Evolutionary conservation across 2,113 vertebrate species (phyloP).

Genomic region (Seriola aureovittata): DNA sequence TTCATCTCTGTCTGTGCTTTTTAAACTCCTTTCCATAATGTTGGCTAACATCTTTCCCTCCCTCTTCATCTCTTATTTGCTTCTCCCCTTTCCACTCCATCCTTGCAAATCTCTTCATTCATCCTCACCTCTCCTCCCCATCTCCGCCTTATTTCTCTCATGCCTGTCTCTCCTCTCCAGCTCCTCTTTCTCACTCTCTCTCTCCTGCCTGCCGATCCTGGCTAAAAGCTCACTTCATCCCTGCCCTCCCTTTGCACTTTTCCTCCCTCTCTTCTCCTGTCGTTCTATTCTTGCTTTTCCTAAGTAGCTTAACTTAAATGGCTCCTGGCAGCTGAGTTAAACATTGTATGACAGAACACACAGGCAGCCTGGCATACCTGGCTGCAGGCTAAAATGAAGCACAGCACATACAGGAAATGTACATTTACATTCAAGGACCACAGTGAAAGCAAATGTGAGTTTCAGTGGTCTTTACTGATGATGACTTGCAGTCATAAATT

Average conservation of each 20-base stretch:
- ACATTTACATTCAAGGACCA: constrained; percentile 16
- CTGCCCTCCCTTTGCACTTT: constrained; percentile 48
- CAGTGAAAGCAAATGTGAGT: not conserved
- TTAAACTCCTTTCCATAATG: constrained; percentile 22
- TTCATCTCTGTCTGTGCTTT: constrained; percentile 23
- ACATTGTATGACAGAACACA: constrained; percentile 63
- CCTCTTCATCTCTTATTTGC: constrained; percentile 29
- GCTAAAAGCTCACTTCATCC: constrained; percentile 59
- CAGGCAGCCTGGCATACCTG: constrained; percentile 42
- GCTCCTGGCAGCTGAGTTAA: constrained; percentile 67
- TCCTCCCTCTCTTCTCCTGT: constrained; percentile 58
- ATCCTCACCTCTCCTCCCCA: constrained; percentile 47
- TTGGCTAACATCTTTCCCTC: not conserved
- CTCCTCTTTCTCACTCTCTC: constrained; percentile 2
- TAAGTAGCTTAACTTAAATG: constrained; percentile 73
- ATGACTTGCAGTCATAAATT: too few species aligned
- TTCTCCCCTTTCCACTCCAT: constrained; percentile 25
- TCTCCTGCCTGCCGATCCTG: constrained; percentile 31
- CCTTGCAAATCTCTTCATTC: constrained; percentile 48
- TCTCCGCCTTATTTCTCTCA: constrained; percentile 42
- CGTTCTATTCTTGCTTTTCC: constrained; percentile 60
- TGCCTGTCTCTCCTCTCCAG: not conserved
- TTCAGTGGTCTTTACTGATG: not conserved
- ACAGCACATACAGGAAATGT: constrained; percentile 4
- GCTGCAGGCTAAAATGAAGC: constrained; percentile 25